phyloP scores from a whole-genome alignment of 1,140 invertebrate genomes.

The Drosophila sp. region DNA sequence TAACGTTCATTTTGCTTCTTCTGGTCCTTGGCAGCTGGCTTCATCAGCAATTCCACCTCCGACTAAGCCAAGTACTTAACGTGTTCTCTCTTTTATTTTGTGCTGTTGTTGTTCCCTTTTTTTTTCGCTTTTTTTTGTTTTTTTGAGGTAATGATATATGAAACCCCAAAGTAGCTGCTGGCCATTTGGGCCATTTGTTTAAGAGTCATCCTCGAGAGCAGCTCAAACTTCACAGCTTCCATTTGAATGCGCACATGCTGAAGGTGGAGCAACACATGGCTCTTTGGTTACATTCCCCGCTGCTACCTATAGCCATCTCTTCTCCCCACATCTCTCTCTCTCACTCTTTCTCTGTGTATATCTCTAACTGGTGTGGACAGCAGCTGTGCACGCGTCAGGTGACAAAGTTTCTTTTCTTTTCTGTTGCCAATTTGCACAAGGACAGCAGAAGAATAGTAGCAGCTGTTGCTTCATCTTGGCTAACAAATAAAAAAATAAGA shows the following conservation, averaged over 20 bases:
- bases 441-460: constrained; percentile 48
- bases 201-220: constrained; percentile 38
- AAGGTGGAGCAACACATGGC: constrained; percentile 72
- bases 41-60: constrained; percentile 67
- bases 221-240: constrained; percentile 65
- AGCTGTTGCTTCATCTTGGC: constrained; percentile 62
- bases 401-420: constrained; percentile 58
- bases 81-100: constrained; percentile 27
- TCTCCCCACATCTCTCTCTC: background rate
- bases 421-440: constrained; percentile 35
- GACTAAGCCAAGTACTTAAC: constrained; percentile 51
- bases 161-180: constrained; percentile 71
- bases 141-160: constrained; percentile 70
- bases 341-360: constrained; percentile 13
- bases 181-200: constrained; percentile 71
- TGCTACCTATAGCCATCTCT: background rate
- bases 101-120: constrained; percentile 7
- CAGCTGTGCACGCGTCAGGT: constrained; percentile 78
- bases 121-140: constrained; percentile 22
- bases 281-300: constrained; percentile 24
- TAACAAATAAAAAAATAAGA: background rate
- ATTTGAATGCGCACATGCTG: constrained; percentile 72
- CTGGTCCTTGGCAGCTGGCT: constrained; percentile 23
- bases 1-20: constrained; percentile 8
- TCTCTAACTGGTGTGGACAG: constrained; percentile 44